Evolutionary conservation across 2,113 vertebrate species (phyloP).

Genomic region (Aix galericulata): DNA sequence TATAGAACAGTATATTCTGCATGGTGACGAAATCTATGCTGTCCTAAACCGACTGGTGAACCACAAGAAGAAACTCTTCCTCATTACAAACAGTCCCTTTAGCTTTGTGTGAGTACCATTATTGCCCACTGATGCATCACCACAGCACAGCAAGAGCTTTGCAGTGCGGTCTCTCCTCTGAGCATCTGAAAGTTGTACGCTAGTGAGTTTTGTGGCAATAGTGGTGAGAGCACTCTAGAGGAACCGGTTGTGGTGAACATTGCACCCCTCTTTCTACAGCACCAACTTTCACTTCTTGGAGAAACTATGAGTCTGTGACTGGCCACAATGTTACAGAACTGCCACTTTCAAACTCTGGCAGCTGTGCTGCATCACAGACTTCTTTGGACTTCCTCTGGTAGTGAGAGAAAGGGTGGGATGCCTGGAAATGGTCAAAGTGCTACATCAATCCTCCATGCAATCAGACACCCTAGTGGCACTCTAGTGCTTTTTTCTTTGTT

Average conservation of each 20-base stretch:
- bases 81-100: slow-evolving; percentile 87
- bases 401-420: background rate
- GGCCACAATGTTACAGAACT: background rate
- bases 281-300: background rate
- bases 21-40: slow-evolving; percentile 80
- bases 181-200: background rate
- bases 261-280: background rate
- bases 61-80: slow-evolving; percentile 84
- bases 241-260: background rate
- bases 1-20: slow-evolving; percentile 81
- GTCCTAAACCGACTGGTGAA: slow-evolving; percentile 80
- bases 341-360: background rate
- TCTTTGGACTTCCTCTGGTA: background rate
- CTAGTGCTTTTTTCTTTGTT: background rate
- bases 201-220: background rate
- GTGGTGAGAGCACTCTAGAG: background rate
- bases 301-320: background rate
- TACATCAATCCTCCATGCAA: background rate
- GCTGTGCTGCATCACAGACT: background rate
- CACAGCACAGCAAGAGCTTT: background rate
- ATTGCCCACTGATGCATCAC: background rate
- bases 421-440: background rate
- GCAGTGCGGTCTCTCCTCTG: background rate
- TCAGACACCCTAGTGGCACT: background rate
- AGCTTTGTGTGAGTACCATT: slow-evolving; percentile 81